phyloP scores from a whole-genome alignment of 2,888 invertebrate species.

The Hemistola chrysoprasaria region DNA sequence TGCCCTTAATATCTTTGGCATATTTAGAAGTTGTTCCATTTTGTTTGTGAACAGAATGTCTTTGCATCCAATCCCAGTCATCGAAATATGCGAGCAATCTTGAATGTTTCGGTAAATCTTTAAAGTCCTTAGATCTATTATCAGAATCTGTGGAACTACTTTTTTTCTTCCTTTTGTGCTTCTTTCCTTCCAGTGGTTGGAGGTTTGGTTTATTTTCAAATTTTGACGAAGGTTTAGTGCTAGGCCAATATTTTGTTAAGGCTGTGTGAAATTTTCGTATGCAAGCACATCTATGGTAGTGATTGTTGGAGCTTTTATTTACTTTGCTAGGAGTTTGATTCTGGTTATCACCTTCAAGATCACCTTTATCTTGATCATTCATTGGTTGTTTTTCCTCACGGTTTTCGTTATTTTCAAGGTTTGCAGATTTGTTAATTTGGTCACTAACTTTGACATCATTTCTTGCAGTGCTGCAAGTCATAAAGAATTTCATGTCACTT shows the following conservation, averaged over 20 bases:
- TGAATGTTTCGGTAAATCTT: constrained; percentile 4
- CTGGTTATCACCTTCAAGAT: no score
- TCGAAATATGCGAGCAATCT: constrained; percentile 23
- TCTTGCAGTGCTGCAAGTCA: constrained; percentile 2
- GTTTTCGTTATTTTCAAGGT: no score
- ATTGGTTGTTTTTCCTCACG: no score
- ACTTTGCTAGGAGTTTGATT: background rate
- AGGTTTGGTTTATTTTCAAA: constrained; percentile 18
- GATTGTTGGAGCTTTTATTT: constrained; percentile 2
- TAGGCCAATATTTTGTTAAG: constrained; percentile 35
- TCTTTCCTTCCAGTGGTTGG: constrained; percentile 26
- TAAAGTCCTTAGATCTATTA: constrained; percentile 5
- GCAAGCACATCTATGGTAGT: background rate
- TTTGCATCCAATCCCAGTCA: constrained; percentile 29
- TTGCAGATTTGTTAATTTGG: no score
- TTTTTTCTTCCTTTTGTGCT: constrained; percentile 43
- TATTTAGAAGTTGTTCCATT: no score
- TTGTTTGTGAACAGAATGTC: constrained; percentile 1
- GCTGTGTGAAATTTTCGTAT: constrained; percentile 5
- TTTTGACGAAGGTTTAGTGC: constrained; percentile 22
- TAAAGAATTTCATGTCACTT: constrained; percentile 2
- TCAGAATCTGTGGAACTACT: constrained; percentile 6
- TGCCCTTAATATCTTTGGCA: no score
- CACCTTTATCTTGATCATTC: background rate
- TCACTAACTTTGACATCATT: no score